Base-by-base conservation (phyloP, 1,140 invertebrate genomes). In the Zaprionus inermis region DNA sequence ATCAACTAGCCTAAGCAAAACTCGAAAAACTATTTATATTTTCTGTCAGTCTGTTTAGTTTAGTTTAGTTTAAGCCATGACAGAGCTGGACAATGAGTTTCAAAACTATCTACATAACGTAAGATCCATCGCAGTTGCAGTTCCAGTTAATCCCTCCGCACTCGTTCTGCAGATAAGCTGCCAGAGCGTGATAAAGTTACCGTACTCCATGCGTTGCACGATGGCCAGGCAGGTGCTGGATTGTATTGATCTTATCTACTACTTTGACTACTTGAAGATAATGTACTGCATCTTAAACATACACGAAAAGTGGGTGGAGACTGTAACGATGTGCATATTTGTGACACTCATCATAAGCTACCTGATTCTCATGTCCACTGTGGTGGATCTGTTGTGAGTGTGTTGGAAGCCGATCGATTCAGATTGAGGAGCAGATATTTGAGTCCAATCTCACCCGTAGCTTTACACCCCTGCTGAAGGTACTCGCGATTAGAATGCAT, bases 181-280 rank as follows among this genome's bases (percentile, higher is more conserved):
- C 46, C 30, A 72, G 24, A 63, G 49, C 9, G 36, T 78, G 20
- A 12, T 81, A 52, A 44, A 32, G 0, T 9, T 86, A 9, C n/a
- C 58, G 0, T 85, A 69, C 9, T 0, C 5, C 0, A 16, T 34
- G 6, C 82, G 81, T 6, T 85, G 81, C 30, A 0, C 0, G 14
- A 64, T 85, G 78, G 49, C 67, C 22, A 7, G 3, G 24, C 18
- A 7, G 0, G 22, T 76, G 5, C 2, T 11, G 1, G 28, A 85
- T 11, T 85, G 81, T 41, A 14, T 38, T 2, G 12, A 16, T 0
- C 76, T 70, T 0, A 51, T 70, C 0, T 59, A 57, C 10, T 66
- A 66, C 5, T 67, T 85, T 22, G 78, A 85, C 38, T 85, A 85
- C 32, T 85, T 72, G 3, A 44, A 70, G 34, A 20, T 85, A 51